Evolutionary conservation across 2,113 vertebrate genomes (phyloP).

Genomic region (Bothrops jararaca): DNA sequence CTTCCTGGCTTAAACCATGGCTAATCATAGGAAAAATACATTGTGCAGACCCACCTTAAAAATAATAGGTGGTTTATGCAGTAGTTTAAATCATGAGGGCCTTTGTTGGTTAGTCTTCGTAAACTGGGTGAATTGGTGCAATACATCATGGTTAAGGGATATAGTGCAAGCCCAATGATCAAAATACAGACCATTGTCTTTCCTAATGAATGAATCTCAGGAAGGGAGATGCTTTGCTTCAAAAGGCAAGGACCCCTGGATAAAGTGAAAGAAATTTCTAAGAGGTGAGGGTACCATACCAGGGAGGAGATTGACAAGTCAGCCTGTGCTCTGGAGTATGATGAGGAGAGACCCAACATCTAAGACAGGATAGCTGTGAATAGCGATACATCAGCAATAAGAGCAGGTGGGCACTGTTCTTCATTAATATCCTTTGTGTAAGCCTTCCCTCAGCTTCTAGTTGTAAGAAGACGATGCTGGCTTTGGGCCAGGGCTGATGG

Average conservation of each 20-base stretch:
- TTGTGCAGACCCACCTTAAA: background rate
- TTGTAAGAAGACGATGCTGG: background rate
- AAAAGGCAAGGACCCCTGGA: background rate
- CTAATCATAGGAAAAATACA: background rate
- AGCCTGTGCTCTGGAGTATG: background rate
- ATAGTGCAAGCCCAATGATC: background rate
- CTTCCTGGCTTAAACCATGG: background rate
- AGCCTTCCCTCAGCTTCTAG: background rate
- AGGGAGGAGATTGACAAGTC: rapidly evolving
- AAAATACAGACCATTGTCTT: background rate
- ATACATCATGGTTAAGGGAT: background rate
- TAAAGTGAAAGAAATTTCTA: background rate
- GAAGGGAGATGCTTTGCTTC: background rate
- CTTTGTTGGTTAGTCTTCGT: background rate
- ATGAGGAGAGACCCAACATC: background rate
- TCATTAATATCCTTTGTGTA: background rate
- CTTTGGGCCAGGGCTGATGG: background rate
- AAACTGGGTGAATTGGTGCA: background rate
- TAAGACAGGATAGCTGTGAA: background rate
- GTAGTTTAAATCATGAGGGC: background rate
- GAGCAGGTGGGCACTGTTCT: background rate
- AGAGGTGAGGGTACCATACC: background rate
- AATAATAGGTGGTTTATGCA: background rate
- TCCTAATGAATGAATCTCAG: background rate
- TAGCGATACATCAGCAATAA: background rate